Percentiles rank a stretch among this genome's conserved stretches.
Conservation (phyloP, 92 coral and sea anemone species). For the Meandrina meandrites region DNA sequence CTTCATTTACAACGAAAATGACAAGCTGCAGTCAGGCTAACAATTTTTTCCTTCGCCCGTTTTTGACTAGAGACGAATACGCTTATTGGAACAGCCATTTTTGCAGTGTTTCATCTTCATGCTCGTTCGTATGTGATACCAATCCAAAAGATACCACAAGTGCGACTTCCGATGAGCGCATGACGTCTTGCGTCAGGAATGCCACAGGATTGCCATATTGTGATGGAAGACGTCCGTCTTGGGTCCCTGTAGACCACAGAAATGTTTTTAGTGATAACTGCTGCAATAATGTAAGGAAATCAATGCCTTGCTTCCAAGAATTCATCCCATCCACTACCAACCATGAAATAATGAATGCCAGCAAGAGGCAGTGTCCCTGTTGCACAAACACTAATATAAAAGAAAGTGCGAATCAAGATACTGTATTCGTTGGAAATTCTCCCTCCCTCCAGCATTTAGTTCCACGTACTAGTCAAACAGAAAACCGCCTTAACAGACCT, state of each 20-base stretch:
- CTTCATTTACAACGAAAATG: not conserved
- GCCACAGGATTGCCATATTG: constrained; percentile 1
- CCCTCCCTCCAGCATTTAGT: not conserved
- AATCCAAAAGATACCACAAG: not conserved
- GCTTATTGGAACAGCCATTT: constrained; percentile 17
- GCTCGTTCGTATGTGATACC: not conserved
- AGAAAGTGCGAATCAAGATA: not conserved
- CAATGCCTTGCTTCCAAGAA: not conserved
- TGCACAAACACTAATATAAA: not conserved
- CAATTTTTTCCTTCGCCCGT: constrained; percentile 25
- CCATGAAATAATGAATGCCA: not conserved
- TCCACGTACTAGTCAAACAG: not conserved
- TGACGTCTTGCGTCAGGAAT: not conserved
- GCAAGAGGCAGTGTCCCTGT: not conserved
- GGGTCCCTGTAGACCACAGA: not conserved
- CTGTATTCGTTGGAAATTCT: not conserved
- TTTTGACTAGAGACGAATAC: constrained; percentile 31
- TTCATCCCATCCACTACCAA: not conserved
- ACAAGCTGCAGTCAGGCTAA: not conserved
- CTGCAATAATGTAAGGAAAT: not conserved
- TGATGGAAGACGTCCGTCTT: not conserved
- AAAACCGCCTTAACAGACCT: not conserved
- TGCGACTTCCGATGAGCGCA: not conserved
- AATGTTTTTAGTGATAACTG: not conserved
- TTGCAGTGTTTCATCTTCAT: not conserved